These are phyloP conservation scores for Diceros bicornis DNA, from an alignment of 2,797 vertebrate genomes.

Conservation along the genomic window DNA sequence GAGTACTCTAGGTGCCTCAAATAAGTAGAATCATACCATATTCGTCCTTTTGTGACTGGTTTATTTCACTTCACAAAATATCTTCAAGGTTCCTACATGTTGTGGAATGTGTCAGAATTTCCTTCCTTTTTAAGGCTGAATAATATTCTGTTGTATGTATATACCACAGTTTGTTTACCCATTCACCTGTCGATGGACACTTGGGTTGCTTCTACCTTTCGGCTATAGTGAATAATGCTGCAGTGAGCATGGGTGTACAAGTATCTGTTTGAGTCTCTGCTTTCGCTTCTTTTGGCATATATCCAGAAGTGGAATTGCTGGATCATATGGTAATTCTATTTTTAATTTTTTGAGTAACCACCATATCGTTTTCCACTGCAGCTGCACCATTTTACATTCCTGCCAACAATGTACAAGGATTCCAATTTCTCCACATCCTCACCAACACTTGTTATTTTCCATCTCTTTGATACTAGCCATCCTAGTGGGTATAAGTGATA, in stretches of 20 bases:
- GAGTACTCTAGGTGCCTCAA: background rate
- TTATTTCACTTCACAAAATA: background rate
- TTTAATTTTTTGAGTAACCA: conserved; percentile 10
- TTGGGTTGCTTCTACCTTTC: background rate
- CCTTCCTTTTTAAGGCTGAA: background rate
- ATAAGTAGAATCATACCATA: background rate
- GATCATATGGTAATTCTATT: background rate
- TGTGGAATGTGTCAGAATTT: background rate
- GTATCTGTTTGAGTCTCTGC: background rate
- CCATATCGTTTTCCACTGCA: background rate
- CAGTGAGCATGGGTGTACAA: background rate
- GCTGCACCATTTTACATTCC: background rate
- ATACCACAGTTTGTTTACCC: background rate
- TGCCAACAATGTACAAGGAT: background rate
- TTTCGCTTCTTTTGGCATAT: background rate
- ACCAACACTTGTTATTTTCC: background rate
- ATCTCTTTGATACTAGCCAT: background rate
- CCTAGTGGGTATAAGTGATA: background rate
- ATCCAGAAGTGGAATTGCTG: background rate
- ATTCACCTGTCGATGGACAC: background rate
- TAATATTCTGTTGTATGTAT: background rate
- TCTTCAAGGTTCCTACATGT: background rate
- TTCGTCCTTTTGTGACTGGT: conserved; percentile 25
- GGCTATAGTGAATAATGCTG: background rate
- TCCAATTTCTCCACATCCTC: background rate